Percentiles rank a stretch among this genome's conserved stretches.
Evolutionary conservation across 2,113 vertebrate genomes (phyloP).

Genomic region (Laterallus jamaicensis): DNA sequence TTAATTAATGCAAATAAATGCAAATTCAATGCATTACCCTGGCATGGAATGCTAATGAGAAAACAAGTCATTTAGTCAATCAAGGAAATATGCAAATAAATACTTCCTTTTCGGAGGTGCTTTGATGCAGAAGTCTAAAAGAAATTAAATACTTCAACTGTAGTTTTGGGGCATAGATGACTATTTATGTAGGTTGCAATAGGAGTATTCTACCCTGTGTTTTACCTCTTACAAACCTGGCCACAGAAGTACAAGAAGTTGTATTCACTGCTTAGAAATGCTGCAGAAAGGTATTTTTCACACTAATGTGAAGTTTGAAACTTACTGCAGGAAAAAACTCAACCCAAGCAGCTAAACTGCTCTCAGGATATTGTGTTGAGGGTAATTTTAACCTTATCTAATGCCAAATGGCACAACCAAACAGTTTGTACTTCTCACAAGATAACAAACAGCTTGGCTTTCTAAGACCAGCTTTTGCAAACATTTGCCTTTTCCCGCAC

Average conservation of each 20-base stretch:
- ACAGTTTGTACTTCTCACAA: neutral
- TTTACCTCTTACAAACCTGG: neutral
- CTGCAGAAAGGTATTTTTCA: neutral
- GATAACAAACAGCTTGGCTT: neutral
- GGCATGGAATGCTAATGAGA: constrained; percentile 44
- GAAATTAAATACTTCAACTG: neutral
- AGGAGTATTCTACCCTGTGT: neutral
- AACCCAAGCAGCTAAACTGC: neutral
- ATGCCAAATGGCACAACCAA: neutral
- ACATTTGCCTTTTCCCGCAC: neutral
- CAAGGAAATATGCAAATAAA: constrained; percentile 70
- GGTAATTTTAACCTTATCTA: neutral
- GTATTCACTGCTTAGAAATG: neutral
- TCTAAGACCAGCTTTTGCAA: neutral
- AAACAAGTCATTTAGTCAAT: constrained; percentile 63
- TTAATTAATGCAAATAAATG: constrained; percentile 65
- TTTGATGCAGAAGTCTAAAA: constrained; percentile 25
- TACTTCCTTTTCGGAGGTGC: constrained; percentile 18
- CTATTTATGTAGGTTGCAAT: neutral
- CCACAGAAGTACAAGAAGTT: neutral
- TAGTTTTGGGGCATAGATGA: neutral
- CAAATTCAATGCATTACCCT: constrained; percentile 46
- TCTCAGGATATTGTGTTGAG: neutral
- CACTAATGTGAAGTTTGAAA: neutral
- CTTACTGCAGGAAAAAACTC: neutral